Conservation (phyloP, 2,888 invertebrate genomes). For the Acrocyrtus sp. region DNA sequence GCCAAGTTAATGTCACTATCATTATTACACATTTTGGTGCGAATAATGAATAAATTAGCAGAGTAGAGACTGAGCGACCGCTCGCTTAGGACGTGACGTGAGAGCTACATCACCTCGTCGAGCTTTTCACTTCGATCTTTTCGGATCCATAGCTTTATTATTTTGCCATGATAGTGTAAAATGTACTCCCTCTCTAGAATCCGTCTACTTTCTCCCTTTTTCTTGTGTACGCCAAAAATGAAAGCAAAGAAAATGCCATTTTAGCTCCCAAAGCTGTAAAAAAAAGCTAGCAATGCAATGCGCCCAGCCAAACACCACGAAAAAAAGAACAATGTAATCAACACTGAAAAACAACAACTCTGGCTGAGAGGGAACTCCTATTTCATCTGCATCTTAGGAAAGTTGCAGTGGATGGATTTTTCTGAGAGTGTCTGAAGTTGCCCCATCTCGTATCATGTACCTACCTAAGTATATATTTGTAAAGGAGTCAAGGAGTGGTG, state of each 20-base stretch:
- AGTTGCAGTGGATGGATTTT: too few relatives aligned
- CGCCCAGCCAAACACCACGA: background rate
- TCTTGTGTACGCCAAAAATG: background rate
- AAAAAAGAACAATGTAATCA: too few relatives aligned
- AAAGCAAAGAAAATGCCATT: background rate
- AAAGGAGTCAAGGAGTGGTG: too few relatives aligned
- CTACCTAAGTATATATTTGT: too few relatives aligned
- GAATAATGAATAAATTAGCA: slow-evolving; percentile 64
- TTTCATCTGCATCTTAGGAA: too few relatives aligned
- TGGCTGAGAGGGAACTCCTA: too few relatives aligned
- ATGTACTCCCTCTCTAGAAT: background rate
- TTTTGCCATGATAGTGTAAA: too few relatives aligned
- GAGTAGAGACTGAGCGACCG: slow-evolving; percentile 57
- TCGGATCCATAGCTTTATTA: slow-evolving; percentile 9
- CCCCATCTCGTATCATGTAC: too few relatives aligned
- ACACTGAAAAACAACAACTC: too few relatives aligned
- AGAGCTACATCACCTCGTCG: slow-evolving; percentile 62
- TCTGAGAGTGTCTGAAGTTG: too few relatives aligned
- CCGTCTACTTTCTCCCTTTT: background rate
- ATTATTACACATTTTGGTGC: slow-evolving; percentile 64
- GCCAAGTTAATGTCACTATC: slow-evolving; percentile 64
- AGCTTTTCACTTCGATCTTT: slow-evolving; percentile 50
- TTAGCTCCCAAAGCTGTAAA: too few relatives aligned
- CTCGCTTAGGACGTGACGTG: slow-evolving; percentile 62
- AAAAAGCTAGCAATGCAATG: background rate